Evolutionary conservation across 30 jellyfish, hydroid and myxozoan genomes (phyloP).

Genomic region (Calvadosia cruxmelitensis): DNA sequence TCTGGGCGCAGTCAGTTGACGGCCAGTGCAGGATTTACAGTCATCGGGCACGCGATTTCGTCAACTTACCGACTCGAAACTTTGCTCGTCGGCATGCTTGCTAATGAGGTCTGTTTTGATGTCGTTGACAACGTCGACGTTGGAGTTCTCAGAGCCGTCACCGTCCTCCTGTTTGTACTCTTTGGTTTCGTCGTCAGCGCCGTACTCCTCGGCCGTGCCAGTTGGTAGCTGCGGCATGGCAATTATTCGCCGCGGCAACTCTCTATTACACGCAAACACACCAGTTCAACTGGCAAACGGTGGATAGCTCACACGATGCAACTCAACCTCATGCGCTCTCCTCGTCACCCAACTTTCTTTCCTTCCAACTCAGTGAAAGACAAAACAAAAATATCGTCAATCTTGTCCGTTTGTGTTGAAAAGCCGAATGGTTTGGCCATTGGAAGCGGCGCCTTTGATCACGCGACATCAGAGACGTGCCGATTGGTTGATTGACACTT

Average conservation of each 20-base stretch:
- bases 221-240: conserved; percentile 96
- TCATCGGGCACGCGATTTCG: no score
- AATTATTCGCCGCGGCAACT: no score
- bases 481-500: conserved; percentile 78
- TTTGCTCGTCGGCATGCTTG: conserved; percentile 81
- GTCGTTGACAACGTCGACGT: conserved; percentile 91
- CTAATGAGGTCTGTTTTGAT: conserved; percentile 72
- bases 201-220: conserved; percentile 89
- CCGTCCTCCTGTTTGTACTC: conserved; percentile 81
- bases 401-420: conserved; percentile 2
- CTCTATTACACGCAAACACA: no score
- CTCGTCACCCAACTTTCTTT: no score
- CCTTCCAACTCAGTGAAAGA: no score
- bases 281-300: no score
- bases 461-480: conserved; percentile 71
- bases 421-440: conserved; percentile 25
- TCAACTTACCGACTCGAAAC: conserved; percentile 57
- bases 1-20: background rate
- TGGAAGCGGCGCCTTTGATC: conserved; percentile 90
- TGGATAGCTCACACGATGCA: no score
- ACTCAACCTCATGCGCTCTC: no score
- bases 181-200: conserved; percentile 90
- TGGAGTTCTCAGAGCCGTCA: conserved; percentile 85
- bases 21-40: no score
- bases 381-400: background rate